These are phyloP conservation scores for Cotesia vestalis DNA, from an alignment of 1,140 invertebrate genomes.

Conservation along the genomic window DNA sequence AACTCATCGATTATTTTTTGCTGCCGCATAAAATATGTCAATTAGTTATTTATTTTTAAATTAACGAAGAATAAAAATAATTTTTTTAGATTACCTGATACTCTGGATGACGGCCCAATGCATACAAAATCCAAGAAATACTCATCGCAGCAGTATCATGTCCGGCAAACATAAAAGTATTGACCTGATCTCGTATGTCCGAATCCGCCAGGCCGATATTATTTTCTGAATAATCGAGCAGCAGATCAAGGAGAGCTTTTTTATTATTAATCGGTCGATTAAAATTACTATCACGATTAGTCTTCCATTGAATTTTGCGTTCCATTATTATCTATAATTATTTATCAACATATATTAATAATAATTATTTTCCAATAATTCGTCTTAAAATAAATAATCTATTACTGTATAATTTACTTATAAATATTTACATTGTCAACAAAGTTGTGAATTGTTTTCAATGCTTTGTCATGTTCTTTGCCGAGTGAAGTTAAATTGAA, in stretches of 20 bases:
- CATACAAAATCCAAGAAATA: constrained; percentile 68
- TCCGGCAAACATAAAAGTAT: constrained; percentile 77
- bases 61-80: constrained; percentile 79
- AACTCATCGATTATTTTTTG: constrained; percentile 68
- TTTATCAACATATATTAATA: background rate
- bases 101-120: constrained; percentile 64
- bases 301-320: constrained; percentile 51
- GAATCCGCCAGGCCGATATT: constrained; percentile 57
- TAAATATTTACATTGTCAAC: constrained; percentile 59
- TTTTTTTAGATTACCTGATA: constrained; percentile 68
- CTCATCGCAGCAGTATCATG: constrained; percentile 70
- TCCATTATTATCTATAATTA: constrained; percentile 60
- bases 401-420: constrained; percentile 11
- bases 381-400: background rate
- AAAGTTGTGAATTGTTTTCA: constrained; percentile 71
- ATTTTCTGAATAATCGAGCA: constrained; percentile 62
- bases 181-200: constrained; percentile 71
- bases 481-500: constrained; percentile 67
- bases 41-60: background rate
- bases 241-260: constrained; percentile 72
- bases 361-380: background rate
- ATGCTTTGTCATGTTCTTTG: constrained; percentile 64
- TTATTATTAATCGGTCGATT: constrained; percentile 54
- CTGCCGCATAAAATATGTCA: constrained; percentile 52
- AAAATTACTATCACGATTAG: constrained; percentile 47